Conservation (phyloP, 2,888 invertebrate species). For the Oligia strigilis region DNA sequence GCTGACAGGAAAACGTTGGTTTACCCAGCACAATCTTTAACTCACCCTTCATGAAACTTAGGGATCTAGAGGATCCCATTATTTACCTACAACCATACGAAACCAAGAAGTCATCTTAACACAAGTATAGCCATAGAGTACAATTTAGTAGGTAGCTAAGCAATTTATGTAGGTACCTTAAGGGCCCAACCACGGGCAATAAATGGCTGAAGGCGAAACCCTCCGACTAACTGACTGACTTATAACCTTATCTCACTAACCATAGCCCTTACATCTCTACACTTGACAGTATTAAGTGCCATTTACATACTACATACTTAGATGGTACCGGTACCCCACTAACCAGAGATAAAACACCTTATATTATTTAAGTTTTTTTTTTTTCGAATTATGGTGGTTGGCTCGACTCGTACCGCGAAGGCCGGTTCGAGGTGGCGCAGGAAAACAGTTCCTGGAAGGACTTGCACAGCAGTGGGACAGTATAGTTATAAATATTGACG, state of each 20-base stretch:
- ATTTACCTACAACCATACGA: conserved; percentile 19
- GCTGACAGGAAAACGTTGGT: background rate
- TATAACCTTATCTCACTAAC: conserved; percentile 72
- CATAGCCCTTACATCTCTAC: conserved; percentile 67
- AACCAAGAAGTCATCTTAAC: conserved; percentile 37
- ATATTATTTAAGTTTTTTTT: background rate
- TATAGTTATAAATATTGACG: too few species aligned
- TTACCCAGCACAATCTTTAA: background rate
- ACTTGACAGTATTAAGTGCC: conserved; percentile 59
- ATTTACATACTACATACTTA: conserved; percentile 24
- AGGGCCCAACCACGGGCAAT: conserved; percentile 73
- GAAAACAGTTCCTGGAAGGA: background rate
- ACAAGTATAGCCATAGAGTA: conserved; percentile 40
- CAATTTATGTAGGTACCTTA: conserved; percentile 74
- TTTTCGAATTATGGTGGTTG: background rate
- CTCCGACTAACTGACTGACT: conserved; percentile 75
- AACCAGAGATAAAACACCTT: background rate
- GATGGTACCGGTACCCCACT: background rate
- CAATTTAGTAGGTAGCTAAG: conserved; percentile 55
- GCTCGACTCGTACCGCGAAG: background rate
- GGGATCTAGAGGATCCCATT: background rate
- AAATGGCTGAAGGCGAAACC: conserved; percentile 74
- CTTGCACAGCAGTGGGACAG: background rate
- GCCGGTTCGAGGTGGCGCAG: too few species aligned
- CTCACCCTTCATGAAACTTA: background rate